Percentiles rank a stretch among this genome's conserved stretches.
Conservation (phyloP, 2,888 invertebrate genomes). For the Bhutanitis thaidina region DNA sequence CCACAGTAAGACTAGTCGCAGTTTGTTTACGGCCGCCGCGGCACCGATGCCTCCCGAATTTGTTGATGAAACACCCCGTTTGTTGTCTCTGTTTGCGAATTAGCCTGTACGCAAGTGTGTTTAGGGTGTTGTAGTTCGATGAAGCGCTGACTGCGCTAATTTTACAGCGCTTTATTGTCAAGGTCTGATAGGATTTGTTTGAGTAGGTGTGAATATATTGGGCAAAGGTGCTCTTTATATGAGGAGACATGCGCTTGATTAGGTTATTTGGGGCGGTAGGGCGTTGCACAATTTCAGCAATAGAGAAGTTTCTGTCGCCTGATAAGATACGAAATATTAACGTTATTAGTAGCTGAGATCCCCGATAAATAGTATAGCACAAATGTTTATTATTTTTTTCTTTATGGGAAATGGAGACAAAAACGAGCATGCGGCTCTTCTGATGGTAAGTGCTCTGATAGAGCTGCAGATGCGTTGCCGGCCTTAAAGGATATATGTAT, state of each 20-base stretch:
- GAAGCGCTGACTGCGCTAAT: constrained; percentile 10
- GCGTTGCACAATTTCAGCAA: neutral
- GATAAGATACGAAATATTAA: neutral
- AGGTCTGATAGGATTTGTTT: constrained; percentile 7
- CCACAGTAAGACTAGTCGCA: constrained; percentile 11
- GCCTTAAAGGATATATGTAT: no score
- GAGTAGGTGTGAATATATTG: neutral
- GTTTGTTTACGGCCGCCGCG: constrained; percentile 13
- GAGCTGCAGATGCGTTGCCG: no score
- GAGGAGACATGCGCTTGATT: neutral
- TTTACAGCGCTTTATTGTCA: constrained; percentile 11
- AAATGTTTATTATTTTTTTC: no score
- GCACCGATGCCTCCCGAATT: constrained; percentile 7
- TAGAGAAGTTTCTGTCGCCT: neutral
- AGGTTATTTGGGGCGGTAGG: neutral
- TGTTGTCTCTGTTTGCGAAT: constrained; percentile 16
- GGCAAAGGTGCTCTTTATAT: neutral
- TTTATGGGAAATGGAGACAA: no score
- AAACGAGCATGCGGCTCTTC: no score
- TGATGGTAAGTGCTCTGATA: no score
- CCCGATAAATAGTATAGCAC: no score
- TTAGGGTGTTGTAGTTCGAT: constrained; percentile 9
- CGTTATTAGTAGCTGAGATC: no score
- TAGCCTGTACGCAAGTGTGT: constrained; percentile 14
- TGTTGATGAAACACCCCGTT: constrained; percentile 17